Evolutionary conservation across 2,888 invertebrate genomes (phyloP).

Genomic region (Gari tellinella): DNA sequence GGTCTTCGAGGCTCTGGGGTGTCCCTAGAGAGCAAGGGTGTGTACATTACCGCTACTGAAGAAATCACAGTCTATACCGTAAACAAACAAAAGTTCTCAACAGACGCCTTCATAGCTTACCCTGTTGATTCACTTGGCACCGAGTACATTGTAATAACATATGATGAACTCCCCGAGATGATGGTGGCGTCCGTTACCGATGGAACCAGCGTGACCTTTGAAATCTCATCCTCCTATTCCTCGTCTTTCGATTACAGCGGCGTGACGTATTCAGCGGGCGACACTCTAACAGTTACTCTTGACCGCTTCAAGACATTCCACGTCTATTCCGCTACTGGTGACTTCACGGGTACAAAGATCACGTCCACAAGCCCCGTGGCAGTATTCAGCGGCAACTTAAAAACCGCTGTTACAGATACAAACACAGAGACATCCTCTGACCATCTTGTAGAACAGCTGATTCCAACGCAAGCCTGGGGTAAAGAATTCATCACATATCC

Average conservation of each 20-base stretch:
- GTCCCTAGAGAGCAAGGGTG: conserved; percentile 42
- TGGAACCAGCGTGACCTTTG: conserved; percentile 53
- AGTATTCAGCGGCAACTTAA: conserved; percentile 70
- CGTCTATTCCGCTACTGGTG: conserved; percentile 45
- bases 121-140: conserved; percentile 66
- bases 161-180: conserved; percentile 36
- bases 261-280: conserved; percentile 43
- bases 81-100: conserved; percentile 65
- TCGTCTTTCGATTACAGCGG: conserved; percentile 41
- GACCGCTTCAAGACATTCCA: conserved; percentile 65
- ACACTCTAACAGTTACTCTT: conserved; percentile 49
- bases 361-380: conserved; percentile 61
- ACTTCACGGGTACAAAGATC: conserved; percentile 74
- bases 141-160: conserved; percentile 64
- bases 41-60: conserved; percentile 54
- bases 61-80: conserved; percentile 67
- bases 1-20: conserved; percentile 42
- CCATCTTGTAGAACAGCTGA: conserved; percentile 73
- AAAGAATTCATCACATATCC: conserved; percentile 70
- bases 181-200: conserved; percentile 52
- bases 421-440: conserved; percentile 54
- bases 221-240: conserved; percentile 34
- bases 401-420: conserved; percentile 58
- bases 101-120: conserved; percentile 68
- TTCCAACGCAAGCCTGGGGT: conserved; percentile 74